Evolutionary conservation across 2,797 vertebrate species (phyloP).

Genomic region (Diglossa cyanea): DNA sequence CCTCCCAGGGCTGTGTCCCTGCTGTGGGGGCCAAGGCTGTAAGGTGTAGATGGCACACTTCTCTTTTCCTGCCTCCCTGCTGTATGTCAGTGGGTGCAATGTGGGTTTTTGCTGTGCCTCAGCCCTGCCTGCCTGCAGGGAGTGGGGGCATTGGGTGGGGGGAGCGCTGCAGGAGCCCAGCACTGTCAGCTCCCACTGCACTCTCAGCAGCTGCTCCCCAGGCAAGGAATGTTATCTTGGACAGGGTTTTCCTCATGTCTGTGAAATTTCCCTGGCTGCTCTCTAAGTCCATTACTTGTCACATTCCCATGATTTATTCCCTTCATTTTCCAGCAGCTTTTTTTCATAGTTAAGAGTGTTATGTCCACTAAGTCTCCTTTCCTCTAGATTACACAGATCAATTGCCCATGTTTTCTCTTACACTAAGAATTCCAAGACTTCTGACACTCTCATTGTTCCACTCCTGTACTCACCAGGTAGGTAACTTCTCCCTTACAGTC

Average conservation of each 20-base stretch:
- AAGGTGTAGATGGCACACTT: not conserved
- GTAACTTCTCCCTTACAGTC: not conserved
- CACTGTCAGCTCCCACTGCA: not conserved
- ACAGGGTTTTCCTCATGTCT: not conserved
- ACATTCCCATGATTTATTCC: constrained; percentile 10
- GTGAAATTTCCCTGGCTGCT: not conserved
- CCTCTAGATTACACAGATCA: not conserved
- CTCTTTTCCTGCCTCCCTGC: not conserved
- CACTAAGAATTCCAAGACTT: not conserved
- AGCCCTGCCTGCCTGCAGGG: not conserved
- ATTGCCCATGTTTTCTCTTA: not conserved
- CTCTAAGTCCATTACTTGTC: constrained; percentile 13
- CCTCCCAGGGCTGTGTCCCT: not conserved
- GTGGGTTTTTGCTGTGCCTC: not conserved
- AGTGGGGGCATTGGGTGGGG: not conserved
- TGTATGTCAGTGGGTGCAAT: not conserved
- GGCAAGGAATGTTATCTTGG: not conserved
- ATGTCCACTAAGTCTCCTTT: not conserved
- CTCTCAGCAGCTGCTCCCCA: not conserved
- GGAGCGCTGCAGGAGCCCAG: rapidly evolving
- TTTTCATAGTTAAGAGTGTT: not conserved
- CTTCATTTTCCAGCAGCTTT: not conserved
- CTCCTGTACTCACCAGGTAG: not conserved
- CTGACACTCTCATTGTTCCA: not conserved
- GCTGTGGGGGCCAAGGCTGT: rapidly evolving